A percentile compares a stretch with the other conserved stretches of the same genome.
Conservation (phyloP, 2,888 invertebrate genomes). For the Fissipunctia ypsillon region DNA sequence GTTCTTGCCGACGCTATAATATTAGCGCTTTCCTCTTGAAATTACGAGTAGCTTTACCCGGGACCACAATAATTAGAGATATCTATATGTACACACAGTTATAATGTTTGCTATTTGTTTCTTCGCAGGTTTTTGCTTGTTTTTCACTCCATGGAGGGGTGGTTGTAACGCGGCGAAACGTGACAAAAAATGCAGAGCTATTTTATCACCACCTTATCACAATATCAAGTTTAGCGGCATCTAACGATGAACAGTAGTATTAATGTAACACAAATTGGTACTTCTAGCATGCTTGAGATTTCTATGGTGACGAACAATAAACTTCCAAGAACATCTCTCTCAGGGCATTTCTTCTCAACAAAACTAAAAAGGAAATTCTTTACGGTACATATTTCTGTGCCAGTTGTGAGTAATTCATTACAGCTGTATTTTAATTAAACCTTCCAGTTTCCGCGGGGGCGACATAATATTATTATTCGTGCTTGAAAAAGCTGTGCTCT, state of each 20-base stretch:
- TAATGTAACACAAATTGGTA: background rate
- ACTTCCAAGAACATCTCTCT: background rate
- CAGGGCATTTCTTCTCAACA: conserved; percentile 10
- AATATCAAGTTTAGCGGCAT: background rate
- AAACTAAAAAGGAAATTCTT: conserved; percentile 40
- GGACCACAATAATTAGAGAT: conserved; percentile 63
- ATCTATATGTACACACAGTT: conserved; percentile 33
- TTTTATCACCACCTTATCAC: background rate
- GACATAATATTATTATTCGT: conserved; percentile 45
- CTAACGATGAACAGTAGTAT: background rate
- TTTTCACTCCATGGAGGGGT: background rate
- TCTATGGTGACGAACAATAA: background rate
- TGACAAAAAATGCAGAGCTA: background rate
- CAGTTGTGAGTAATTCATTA: conserved; percentile 56
- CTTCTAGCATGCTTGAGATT: background rate
- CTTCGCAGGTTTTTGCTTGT: conserved; percentile 20
- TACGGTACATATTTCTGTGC: conserved; percentile 42
- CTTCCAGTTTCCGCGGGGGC: conserved; percentile 37
- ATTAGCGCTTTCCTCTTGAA: conserved; percentile 66
- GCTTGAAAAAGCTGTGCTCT: conserved; percentile 48
- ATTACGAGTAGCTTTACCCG: conserved; percentile 61
- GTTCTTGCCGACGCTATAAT: conserved; percentile 62
- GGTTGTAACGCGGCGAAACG: background rate
- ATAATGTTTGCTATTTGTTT: conserved; percentile 33
- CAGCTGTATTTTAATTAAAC: conserved; percentile 56